Percentiles rank a stretch among this genome's conserved stretches.
phyloP scores from a whole-genome alignment of 2,888 invertebrate genomes.

The Cryptus viduatorius region DNA sequence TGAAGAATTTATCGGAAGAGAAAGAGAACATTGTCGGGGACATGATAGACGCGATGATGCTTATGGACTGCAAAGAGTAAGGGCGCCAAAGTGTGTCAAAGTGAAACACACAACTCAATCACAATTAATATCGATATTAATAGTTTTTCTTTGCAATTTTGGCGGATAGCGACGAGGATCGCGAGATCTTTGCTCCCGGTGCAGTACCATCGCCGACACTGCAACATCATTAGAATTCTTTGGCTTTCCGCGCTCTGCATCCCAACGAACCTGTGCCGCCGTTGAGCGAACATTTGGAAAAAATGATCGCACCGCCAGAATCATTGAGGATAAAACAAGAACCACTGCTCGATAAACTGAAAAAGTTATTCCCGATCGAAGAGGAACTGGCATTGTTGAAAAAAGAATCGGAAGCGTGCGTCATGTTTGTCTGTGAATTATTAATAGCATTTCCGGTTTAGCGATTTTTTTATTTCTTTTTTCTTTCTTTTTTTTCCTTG shows the following conservation, averaged over 20 bases:
- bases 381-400: conserved; percentile 10
- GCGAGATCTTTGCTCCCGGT: conserved; percentile 70
- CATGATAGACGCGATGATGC: conserved; percentile 70
- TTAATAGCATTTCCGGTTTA: neutral
- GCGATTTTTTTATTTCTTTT: neutral
- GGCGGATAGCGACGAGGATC: conserved; percentile 23
- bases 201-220: conserved; percentile 71
- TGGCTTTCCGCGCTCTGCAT: conserved; percentile 76
- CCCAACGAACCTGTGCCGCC: conserved; percentile 74
- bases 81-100: neutral
- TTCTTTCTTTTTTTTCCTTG: neutral
- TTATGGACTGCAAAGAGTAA: conserved; percentile 45
- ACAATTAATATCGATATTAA: neutral
- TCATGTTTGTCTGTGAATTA: neutral
- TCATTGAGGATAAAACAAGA: conserved; percentile 61
- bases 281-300: conserved; percentile 70
- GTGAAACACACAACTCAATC: neutral
- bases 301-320: conserved; percentile 70
- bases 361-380: conserved; percentile 69
- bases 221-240: conserved; percentile 76
- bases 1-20: conserved; percentile 54
- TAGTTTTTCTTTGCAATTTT: neutral
- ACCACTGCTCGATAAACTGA: conserved; percentile 62
- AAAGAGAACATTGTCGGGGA: conserved; percentile 56
- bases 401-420: conserved; percentile 22